A percentile compares a stretch with the other conserved stretches of the same genome.
These are phyloP conservation scores for Parauchenoglanis ngamensis DNA, from an alignment of 2,797 vertebrate species.

Conservation along the genomic window DNA sequence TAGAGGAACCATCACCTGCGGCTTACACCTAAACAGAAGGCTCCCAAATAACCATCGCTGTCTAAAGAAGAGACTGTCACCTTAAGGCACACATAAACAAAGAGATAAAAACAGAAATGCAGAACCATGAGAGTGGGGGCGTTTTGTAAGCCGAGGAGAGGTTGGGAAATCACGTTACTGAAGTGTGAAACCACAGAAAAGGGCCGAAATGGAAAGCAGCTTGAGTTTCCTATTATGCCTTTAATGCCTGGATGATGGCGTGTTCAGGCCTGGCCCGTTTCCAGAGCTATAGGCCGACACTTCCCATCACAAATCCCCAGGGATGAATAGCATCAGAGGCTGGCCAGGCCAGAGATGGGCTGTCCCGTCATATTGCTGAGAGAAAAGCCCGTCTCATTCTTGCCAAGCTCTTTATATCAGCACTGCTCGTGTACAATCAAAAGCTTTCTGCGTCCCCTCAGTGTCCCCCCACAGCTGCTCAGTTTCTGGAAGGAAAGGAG, in stretches of 20 bases:
- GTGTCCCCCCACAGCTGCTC: conserved; percentile 45
- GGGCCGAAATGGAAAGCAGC: conserved; percentile 70
- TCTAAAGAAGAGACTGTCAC: conserved; percentile 10
- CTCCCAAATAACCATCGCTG: neutral
- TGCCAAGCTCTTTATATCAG: conserved; percentile 67
- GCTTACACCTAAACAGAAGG: conserved; percentile 42
- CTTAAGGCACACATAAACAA: conserved; percentile 31
- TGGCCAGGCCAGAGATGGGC: conserved; percentile 54
- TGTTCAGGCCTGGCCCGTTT: conserved; percentile 43
- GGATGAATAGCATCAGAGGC: conserved; percentile 63
- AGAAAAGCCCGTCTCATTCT: conserved; percentile 72
- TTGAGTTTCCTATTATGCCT: conserved; percentile 75
- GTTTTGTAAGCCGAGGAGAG: conserved; percentile 59
- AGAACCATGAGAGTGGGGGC: conserved; percentile 60
- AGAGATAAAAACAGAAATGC: conserved; percentile 71
- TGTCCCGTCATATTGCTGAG: conserved; percentile 54
- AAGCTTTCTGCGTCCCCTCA: conserved; percentile 60
- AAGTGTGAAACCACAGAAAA: conserved; percentile 75
- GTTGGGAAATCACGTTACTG: conserved; percentile 72
- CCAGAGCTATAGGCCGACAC: conserved; percentile 36
- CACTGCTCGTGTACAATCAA: conserved; percentile 67
- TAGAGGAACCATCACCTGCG: conserved; percentile 5
- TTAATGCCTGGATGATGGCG: conserved; percentile 58
- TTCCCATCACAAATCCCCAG: conserved; percentile 10
- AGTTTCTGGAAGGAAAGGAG: conserved; percentile 62